phyloP scores from a whole-genome alignment of 1,140 invertebrate genomes.

The Thalassaphorura encarpata region DNA sequence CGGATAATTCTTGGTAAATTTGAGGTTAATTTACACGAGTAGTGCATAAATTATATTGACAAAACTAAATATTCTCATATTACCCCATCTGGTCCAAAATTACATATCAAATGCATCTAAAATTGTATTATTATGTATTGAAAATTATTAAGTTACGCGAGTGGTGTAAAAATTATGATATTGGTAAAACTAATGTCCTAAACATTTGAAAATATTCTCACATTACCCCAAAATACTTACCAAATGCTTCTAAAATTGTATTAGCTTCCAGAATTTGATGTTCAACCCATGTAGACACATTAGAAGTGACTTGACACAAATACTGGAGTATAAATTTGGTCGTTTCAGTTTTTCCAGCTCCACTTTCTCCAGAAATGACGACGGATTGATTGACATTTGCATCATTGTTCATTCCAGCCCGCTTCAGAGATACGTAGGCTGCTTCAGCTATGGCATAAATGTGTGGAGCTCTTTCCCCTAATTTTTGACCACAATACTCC shows the following conservation, averaged over 20 bases:
- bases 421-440: slow-evolving; percentile 56
- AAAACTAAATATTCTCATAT: too few species aligned
- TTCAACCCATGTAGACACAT: slow-evolving; percentile 85
- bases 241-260: slow-evolving; percentile 84
- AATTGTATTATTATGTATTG: too few species aligned
- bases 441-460: slow-evolving; percentile 83
- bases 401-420: slow-evolving; percentile 21
- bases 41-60: too few species aligned
- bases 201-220: too few species aligned
- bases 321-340: slow-evolving; percentile 94
- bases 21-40: too few species aligned
- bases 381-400: slow-evolving; percentile 27
- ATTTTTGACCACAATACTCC: slow-evolving; percentile 67
- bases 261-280: slow-evolving; percentile 90
- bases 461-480: slow-evolving; percentile 71
- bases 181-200: too few species aligned
- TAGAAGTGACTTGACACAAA: slow-evolving; percentile 79
- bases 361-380: slow-evolving; percentile 57
- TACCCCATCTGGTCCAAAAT: too few species aligned
- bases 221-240: too few species aligned
- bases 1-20: too few species aligned
- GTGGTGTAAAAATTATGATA: too few species aligned
- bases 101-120: too few species aligned
- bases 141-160: too few species aligned
- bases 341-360: slow-evolving; percentile 94